Conservation (phyloP, 2,888 invertebrate genomes). For the Colletes collaris region DNA sequence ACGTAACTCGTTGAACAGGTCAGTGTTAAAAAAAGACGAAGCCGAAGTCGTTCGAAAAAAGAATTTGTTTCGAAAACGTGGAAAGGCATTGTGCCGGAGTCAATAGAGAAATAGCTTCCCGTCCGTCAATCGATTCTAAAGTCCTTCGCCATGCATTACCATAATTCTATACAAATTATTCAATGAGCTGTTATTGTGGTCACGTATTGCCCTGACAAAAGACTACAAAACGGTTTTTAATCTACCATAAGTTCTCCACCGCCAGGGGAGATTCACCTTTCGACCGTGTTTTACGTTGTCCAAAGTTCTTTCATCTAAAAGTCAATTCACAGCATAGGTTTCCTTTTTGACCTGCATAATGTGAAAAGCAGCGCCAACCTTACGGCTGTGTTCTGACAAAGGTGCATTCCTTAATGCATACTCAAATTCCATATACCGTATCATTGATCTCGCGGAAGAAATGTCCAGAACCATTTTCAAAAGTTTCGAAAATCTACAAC, state of each 20-base stretch:
- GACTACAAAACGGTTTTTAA: conserved; percentile 53
- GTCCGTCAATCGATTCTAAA: conserved; percentile 38
- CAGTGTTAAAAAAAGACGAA: background rate
- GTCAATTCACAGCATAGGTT: conserved; percentile 52
- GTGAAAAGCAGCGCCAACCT: background rate
- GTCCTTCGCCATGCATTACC: conserved; percentile 43
- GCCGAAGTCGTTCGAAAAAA: background rate
- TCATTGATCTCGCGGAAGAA: background rate
- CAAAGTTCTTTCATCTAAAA: conserved; percentile 60
- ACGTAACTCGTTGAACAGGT: background rate
- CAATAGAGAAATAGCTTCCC: conserved; percentile 10
- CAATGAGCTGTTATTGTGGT: conserved; percentile 44
- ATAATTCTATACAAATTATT: conserved; percentile 60
- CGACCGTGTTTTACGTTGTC: conserved; percentile 29
- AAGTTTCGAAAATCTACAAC: background rate
- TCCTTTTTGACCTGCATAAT: conserved; percentile 39
- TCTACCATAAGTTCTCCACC: conserved; percentile 28
- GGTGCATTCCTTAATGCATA: conserved; percentile 13
- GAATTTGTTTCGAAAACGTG: conserved; percentile 14
- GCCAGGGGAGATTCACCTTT: conserved; percentile 34
- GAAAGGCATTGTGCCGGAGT: background rate
- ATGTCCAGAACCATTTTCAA: background rate
- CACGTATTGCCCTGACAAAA: conserved; percentile 44
- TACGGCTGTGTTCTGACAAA: background rate
- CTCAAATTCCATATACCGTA: background rate